These are phyloP conservation scores for Luperina testacea DNA, from an alignment of 2,888 invertebrate species.

Conservation along the genomic window DNA sequence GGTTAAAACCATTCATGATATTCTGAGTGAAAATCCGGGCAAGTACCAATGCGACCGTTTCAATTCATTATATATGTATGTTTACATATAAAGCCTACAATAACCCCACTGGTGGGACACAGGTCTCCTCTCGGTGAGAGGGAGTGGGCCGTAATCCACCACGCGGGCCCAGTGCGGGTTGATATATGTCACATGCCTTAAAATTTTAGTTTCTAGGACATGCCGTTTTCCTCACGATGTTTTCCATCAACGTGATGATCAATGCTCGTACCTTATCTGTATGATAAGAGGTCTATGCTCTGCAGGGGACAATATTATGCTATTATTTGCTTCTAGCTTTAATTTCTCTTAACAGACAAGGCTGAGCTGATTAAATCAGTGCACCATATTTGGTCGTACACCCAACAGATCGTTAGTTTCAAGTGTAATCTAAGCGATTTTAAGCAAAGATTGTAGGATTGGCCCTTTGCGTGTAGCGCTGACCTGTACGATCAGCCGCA, in stretches of 20 bases:
- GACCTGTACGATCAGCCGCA: conserved; percentile 29
- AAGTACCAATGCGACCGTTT: too few species aligned
- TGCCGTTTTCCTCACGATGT: too few species aligned
- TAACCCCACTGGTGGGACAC: too few species aligned
- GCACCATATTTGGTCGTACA: conserved; percentile 59
- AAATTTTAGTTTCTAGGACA: too few species aligned
- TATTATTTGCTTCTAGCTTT: not conserved
- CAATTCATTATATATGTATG: too few species aligned
- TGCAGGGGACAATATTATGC: not conserved
- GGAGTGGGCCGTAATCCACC: too few species aligned
- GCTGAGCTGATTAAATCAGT: not conserved
- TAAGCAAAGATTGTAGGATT: conserved; percentile 79
- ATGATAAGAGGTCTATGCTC: not conserved
- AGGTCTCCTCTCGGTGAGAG: too few species aligned
- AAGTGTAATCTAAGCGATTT: conserved; percentile 80
- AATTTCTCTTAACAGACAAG: not conserved
- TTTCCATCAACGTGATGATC: not conserved
- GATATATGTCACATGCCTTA: too few species aligned
- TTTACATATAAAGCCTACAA: too few species aligned
- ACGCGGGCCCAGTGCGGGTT: too few species aligned
- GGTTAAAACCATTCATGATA: too few species aligned
- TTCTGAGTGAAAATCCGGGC: too few species aligned
- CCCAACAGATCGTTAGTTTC: conserved; percentile 70
- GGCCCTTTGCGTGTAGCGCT: conserved; percentile 79
- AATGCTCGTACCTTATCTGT: not conserved